A percentile compares a stretch with the other conserved stretches of the same genome.
Conservation (phyloP, 2,797 vertebrate species). For the Rhinatrema bivittatum region DNA sequence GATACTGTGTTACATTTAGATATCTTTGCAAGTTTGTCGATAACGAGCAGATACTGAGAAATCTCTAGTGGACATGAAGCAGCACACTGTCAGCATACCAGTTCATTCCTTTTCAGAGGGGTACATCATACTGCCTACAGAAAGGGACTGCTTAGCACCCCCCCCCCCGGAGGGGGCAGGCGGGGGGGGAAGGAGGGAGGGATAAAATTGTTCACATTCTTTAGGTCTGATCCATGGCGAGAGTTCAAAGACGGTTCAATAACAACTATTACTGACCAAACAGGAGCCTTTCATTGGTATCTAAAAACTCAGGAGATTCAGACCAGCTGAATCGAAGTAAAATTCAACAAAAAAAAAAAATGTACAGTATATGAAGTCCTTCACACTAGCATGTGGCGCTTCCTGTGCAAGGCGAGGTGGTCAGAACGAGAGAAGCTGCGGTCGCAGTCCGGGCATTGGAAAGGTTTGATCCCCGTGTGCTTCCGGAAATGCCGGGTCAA, state of each 20-base stretch:
- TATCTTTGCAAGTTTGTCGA: slow-evolving; percentile 54
- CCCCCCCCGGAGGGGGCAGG: too few relatives aligned
- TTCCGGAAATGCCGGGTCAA: slow-evolving; percentile 97
- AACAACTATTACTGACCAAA: slow-evolving; percentile 61
- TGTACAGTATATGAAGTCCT: slow-evolving; percentile 17
- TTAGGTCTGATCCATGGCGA: slow-evolving; percentile 75
- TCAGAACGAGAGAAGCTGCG: slow-evolving; percentile 96
- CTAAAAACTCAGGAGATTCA: slow-evolving; percentile 69
- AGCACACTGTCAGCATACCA: slow-evolving; percentile 40
- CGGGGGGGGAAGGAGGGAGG: too few relatives aligned
- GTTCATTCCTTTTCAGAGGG: slow-evolving; percentile 52
- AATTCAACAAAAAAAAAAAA: slow-evolving; percentile 39
- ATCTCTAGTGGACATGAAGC: slow-evolving; percentile 20
- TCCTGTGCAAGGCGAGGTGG: slow-evolving; percentile 94
- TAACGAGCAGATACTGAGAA: slow-evolving; percentile 38
- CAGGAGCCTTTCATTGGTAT: slow-evolving; percentile 49
- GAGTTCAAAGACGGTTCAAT: slow-evolving; percentile 50
- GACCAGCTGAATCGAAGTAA: slow-evolving; percentile 77
- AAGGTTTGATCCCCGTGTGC: slow-evolving; percentile 96
- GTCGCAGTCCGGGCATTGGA: slow-evolving; percentile 96
- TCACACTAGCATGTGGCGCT: slow-evolving; percentile 93
- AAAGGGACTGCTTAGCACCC: slow-evolving; percentile 68
- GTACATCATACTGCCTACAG: slow-evolving; percentile 46
- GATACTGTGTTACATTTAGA: slow-evolving; percentile 39
- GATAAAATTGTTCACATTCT: slow-evolving; percentile 83